Evolutionary conservation across 2,888 invertebrate genomes (phyloP), one percentile per base, ranked within the genome.

Genomic region (Lepidocyrtoides sp.): DNA sequence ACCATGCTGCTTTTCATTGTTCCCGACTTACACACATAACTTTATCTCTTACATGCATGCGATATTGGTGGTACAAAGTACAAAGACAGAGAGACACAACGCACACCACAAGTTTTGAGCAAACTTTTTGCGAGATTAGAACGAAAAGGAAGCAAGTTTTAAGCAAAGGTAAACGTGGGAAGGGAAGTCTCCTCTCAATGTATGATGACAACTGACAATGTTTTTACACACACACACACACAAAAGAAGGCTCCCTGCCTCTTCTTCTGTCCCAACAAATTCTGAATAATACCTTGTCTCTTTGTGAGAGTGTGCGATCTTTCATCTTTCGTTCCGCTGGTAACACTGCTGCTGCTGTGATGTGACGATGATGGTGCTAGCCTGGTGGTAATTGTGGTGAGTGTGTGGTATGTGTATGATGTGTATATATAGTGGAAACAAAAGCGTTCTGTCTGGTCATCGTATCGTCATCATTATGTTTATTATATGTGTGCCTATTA

Each of bases 311-410:
- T 44, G 23, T 77, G 48, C 26, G 51, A 51, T 51, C 77, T 54
- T 51, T 77, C 48, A 77, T 77, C 77, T 48, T 44, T 72, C 17
- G 17, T 72, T 17, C 10, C 17, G 66, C 14, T 69, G n/a, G 32
- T 63, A 17, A 14, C 12, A 14, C 63, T 26, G 29, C 12, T 26
- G 12, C 14, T 48, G 44, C n/a, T 32, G 32, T 66, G 32, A n/a
- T 36, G 36, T 36, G 36, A 36, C 36, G 36, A 36, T 7, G 7
- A n/a, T 48, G 26, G 48, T 75, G 23, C n/a, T 17, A 12, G n/a
- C n/a, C 75, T 48, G 29, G 75, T 48, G 75, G 75, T 36, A 51
- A 77, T 77, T 7, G 77, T 75, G 77, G 77, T 77, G 26, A n/a
- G 12, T 77, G 12, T 77, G 77, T 51, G 77, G 77, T 77, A 54